Percentiles rank a stretch among this genome's conserved stretches.
Evolutionary conservation across 2,888 invertebrate genomes (phyloP).

Genomic region (Zygothrica quintamaculata): DNA sequence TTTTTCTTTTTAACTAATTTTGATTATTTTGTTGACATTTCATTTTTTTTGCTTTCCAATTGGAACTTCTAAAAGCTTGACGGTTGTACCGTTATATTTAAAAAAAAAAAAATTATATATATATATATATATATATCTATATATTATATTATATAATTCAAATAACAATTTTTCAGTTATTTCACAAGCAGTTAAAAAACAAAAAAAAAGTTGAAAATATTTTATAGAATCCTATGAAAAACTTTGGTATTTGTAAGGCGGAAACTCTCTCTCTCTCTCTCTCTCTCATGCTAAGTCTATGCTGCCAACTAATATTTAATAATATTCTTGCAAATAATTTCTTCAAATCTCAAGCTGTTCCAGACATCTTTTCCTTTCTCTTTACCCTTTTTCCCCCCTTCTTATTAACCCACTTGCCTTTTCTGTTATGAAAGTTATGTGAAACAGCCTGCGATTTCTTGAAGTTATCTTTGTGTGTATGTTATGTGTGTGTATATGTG

Average conservation of each 20-base stretch:
- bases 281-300: background rate
- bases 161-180: background rate
- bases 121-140: no score
- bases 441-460: slow-evolving; percentile 9
- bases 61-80: background rate
- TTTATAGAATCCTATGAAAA: slow-evolving; percentile 45
- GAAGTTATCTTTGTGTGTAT: background rate
- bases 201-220: slow-evolving; percentile 7
- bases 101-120: slow-evolving; percentile 23
- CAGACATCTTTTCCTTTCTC: background rate
- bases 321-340: slow-evolving; percentile 50
- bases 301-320: no score
- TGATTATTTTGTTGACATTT: no score
- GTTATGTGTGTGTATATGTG: no score
- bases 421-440: slow-evolving; percentile 2
- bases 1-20: slow-evolving; percentile 6
- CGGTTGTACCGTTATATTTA: slow-evolving; percentile 11
- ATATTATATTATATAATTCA: slow-evolving; percentile 1
- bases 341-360: slow-evolving; percentile 34
- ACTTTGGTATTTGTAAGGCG: slow-evolving; percentile 73
- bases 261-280: slow-evolving; percentile 15
- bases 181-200: background rate
- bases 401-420: no score
- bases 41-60: background rate
- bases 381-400: no score